A percentile compares a stretch with the other conserved stretches of the same genome.
Conservation (phyloP, 1,140 invertebrate species). For the Calephelis nemesis region DNA sequence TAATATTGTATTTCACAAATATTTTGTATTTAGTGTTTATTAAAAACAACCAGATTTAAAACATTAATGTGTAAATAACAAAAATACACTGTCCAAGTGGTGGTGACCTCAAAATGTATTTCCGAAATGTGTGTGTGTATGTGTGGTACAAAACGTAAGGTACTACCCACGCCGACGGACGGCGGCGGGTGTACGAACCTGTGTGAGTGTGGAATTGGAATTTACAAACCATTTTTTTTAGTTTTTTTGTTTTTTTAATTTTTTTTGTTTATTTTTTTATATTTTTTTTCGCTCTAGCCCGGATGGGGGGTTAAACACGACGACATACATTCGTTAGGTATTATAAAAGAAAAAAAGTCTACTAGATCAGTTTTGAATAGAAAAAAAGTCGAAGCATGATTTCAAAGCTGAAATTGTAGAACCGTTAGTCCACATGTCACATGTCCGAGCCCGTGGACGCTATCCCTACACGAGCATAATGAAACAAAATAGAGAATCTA, state of each 20-base stretch:
- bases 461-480: conserved; percentile 21
- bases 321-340: conserved; percentile 58
- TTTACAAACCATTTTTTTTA: conserved; percentile 53
- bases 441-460: conserved; percentile 26
- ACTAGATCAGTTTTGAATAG: conserved; percentile 51
- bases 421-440: conserved; percentile 39
- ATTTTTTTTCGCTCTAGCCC: conserved; percentile 60
- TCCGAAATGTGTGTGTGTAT: conserved; percentile 1
- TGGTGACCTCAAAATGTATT: conserved; percentile 9
- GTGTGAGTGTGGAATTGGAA: conserved; percentile 31
- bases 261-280: conserved; percentile 47
- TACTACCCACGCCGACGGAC: background rate
- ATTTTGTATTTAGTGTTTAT: too few relatives aligned
- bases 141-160: conserved; percentile 5
- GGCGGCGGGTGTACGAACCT: conserved; percentile 24
- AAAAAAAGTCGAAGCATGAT: conserved; percentile 32
- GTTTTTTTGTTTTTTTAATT: conserved; percentile 41
- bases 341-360: conserved; percentile 41
- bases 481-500: conserved; percentile 40
- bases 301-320: conserved; percentile 67
- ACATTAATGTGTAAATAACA: conserved; percentile 10
- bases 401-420: conserved; percentile 60
- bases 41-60: background rate
- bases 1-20: too few relatives aligned
- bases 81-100: conserved; percentile 11